Conservation (phyloP, 2,888 invertebrate species). For the Amphipoea oculea region DNA sequence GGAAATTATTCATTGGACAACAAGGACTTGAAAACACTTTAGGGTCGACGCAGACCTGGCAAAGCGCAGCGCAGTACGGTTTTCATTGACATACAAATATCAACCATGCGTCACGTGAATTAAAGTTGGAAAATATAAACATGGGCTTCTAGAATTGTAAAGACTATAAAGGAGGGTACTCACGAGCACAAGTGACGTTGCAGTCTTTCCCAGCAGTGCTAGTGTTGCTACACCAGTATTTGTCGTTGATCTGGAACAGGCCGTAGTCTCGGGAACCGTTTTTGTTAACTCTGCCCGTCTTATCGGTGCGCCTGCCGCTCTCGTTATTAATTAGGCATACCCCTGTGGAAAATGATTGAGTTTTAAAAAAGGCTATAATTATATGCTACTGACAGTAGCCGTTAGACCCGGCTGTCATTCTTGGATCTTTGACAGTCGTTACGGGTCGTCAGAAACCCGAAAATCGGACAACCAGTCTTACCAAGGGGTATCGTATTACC, state of each 20-base stretch:
- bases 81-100: neutral
- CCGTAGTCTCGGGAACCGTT: constrained; percentile 90
- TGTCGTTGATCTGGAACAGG: constrained; percentile 87
- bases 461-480: neutral
- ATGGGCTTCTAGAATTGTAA: neutral
- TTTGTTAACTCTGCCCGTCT: constrained; percentile 82
- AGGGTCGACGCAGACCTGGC: neutral
- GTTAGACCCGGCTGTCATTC: neutral
- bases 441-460: neutral
- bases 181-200: constrained; percentile 79
- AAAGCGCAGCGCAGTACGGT: neutral
- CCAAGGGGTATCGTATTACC: neutral
- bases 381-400: neutral
- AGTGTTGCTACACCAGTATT: constrained; percentile 84
- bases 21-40: neutral
- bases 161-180: constrained; percentile 29
- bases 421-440: neutral
- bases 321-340: constrained; percentile 89
- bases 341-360: constrained; percentile 77
- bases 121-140: neutral
- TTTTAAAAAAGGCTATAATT: too few species aligned
- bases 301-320: constrained; percentile 85
- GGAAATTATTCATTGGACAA: neutral
- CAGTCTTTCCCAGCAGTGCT: constrained; percentile 82
- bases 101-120: neutral